Evolutionary conservation across 2,797 vertebrate genomes (phyloP), one percentile per base, ranked within the genome.

Genomic region (Sebastes diploproa): DNA sequence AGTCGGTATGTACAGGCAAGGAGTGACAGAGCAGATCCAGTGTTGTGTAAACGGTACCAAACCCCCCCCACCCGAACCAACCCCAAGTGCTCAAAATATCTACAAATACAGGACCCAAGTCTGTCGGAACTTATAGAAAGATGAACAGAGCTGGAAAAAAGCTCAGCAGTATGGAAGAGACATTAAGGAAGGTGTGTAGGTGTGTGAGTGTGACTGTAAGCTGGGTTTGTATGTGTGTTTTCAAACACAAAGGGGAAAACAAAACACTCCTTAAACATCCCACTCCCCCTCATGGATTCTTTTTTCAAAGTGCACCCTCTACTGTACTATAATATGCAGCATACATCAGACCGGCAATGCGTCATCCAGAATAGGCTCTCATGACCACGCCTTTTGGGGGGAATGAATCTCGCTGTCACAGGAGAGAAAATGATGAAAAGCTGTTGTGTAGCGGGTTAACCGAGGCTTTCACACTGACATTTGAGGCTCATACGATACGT

Each of bases 1-100:
- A 89, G 90, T 89, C 75, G 65, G 81, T 95, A 95, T 96, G 86
- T 95, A 96, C 95, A 94, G 88, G 90, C 82, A 67, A 91, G 80
- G 77, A 89, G 83, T 84, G 86, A 88, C 86, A 78, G 77, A 95
- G 84, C 89, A 89, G 88, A 94, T 94, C 92, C 94, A 95, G 91
- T 94, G 86, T 83, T 81, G 84, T 90, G 93, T 90, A 94, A 93
- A 93, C 79, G 25, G 85, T 82, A 82, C n/a, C 60, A 13, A 3
- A 18, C 89, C 81, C 81, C 38, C 81, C 38, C 25, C 25, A 25
- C 25, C 25, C 25, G 25, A 25, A 73, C 60, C 63, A 56, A 68
- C 84, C 89, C 81, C 77, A 86, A 78, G 82, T 87, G 83, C 80
- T 92, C 72, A 89, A 94, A 93, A 88, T 93, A 93, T 94, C 89